Base-by-base conservation (phyloP, 2,888 invertebrate species). In the Trichacis sp. region DNA sequence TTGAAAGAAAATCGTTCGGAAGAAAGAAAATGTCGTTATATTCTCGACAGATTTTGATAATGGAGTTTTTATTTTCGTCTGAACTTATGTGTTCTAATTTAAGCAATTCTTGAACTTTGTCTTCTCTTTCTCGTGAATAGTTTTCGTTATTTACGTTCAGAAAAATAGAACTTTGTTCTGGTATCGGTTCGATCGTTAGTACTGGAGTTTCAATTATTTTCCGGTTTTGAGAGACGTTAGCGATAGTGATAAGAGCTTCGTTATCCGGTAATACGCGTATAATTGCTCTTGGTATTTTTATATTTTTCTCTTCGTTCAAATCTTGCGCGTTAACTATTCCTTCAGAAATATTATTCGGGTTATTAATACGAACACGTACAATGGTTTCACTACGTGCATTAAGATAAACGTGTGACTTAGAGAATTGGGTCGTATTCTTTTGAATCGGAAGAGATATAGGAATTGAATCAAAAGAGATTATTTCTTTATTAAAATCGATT, bases 391-490 rank as follows among this genome's bases (percentile, higher is more conserved):
- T 46, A 14, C 54, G 20, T 1, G 54, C 11, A 15, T 46, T 46
- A 4, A 54, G 12, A 12, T 45, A 33, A 19, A 54, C 15, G 11
- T 12, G 12, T n/a, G 54, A 54, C 9, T 29, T 18, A 11, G 15
- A n/a, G 18, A 14, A n/a, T 30, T 54, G 54, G 14, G 46, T 24
- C 2, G 46, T 54, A 19, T 54, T 54, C 6, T 46, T 18, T 17
- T 46, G 46, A 6, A 54, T 15, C 12, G 54, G 30, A 2, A 54
- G 29, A 11, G 24, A 3, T 1, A 33, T 15, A 17, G 45, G 36
- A 9, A 54, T 20, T 1, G 15, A 50, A 2, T 54, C 29, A 19
- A 54, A 46, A n/a, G 54, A 54, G 9, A 54, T 45, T 3, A 46
- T 46, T 24, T 17, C 14, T 1, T 46, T 45, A 3, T 29, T 11